A percentile compares a stretch with the other conserved stretches of the same genome.
Conservation (phyloP, 2,888 invertebrate genomes). For the Minunthozetes semirufus region DNA sequence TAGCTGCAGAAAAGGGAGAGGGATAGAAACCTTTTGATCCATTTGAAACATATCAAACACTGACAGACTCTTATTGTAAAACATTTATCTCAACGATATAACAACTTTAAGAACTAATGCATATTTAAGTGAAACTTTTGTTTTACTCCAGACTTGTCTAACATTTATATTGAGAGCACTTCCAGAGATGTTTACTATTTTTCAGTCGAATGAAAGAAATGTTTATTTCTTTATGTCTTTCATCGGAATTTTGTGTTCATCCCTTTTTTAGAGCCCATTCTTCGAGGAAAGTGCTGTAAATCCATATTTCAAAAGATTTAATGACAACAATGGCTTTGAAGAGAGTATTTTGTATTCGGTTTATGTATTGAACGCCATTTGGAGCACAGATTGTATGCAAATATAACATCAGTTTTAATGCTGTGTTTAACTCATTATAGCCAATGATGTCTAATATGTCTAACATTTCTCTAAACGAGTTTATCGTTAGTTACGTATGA, state of each 20-base stretch:
- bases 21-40: not conserved
- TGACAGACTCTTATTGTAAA: constrained; percentile 27
- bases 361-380: not conserved
- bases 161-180: no score
- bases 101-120: constrained; percentile 15
- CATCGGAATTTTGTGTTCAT: no score
- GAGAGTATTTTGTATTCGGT: not conserved
- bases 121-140: constrained; percentile 15
- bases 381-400: not conserved
- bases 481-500: not conserved
- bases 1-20: not conserved
- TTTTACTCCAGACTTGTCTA: not conserved
- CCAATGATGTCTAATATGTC: not conserved
- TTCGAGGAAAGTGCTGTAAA: no score
- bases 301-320: no score
- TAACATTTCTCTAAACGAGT: not conserved
- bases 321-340: no score
- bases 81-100: constrained; percentile 17
- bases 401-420: not conserved
- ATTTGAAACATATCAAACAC: constrained; percentile 17
- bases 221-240: no score
- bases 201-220: no score
- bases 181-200: no score
- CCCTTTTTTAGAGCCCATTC: no score
- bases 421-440: not conserved